These are phyloP conservation scores for Talpa occidentalis DNA, from an alignment of 2,113 vertebrate genomes.

Conservation along the genomic window DNA sequence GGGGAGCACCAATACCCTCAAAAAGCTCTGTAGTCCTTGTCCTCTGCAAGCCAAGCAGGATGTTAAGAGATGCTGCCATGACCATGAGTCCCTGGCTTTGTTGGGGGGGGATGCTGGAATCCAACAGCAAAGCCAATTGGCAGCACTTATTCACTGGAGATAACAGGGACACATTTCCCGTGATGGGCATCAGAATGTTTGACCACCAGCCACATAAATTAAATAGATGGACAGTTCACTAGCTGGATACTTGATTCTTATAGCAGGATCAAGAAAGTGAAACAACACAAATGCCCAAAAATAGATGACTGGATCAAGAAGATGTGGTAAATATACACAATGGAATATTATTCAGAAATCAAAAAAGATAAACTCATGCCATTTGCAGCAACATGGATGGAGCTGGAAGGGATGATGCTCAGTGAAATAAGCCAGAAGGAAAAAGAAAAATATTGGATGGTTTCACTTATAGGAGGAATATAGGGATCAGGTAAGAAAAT, in stretches of 20 bases:
- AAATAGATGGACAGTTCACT: neutral
- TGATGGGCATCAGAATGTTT: neutral
- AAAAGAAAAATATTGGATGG: no score
- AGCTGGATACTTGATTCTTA: neutral
- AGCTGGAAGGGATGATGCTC: no score
- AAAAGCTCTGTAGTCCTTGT: neutral
- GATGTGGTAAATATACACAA: no score
- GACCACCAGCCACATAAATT: neutral
- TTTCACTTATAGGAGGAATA: no score
- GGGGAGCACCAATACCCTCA: neutral
- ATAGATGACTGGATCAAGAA: no score
- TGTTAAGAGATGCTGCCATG: neutral
- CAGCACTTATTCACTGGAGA: neutral
- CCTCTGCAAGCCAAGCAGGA: neutral
- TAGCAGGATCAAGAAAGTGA: neutral
- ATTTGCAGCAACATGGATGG: no score
- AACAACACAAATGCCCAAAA: no score
- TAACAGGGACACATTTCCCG: neutral
- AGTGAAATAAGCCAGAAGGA: no score
- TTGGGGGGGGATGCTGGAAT: neutral
- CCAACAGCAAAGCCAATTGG: neutral
- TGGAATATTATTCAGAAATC: no score
- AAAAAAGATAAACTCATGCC: no score
- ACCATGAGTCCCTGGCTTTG: neutral
- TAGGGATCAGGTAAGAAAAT: no score